These are phyloP conservation scores for Ptychobarbus kaznakovi DNA, from an alignment of 2,797 vertebrate genomes.

Conservation along the genomic window DNA sequence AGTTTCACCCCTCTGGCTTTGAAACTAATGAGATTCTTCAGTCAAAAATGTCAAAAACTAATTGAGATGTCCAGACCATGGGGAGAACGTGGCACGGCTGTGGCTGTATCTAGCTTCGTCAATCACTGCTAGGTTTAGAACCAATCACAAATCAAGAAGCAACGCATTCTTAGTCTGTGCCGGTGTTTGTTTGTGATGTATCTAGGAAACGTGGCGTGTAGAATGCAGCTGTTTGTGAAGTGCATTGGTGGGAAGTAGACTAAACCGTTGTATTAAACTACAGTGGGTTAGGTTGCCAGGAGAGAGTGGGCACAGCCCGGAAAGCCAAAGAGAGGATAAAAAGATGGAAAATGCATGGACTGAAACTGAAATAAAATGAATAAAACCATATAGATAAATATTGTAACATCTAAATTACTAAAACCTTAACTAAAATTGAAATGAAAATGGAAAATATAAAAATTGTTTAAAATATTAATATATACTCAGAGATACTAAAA, in stretches of 20 bases:
- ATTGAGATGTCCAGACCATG: constrained; percentile 22
- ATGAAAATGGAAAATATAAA: background rate
- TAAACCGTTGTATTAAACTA: constrained; percentile 43
- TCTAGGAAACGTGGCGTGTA: constrained; percentile 42
- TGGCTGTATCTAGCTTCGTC: background rate
- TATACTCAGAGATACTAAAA: background rate
- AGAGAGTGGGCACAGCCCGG: background rate
- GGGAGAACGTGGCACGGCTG: background rate
- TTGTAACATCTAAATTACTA: background rate
- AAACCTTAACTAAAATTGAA: background rate
- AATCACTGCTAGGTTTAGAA: constrained; percentile 9
- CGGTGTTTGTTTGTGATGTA: constrained; percentile 37
- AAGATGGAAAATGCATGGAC: background rate
- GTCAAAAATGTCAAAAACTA: constrained; percentile 30
- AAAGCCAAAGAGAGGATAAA: background rate
- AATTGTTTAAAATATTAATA: background rate
- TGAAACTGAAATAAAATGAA: background rate
- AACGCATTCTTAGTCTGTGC: background rate
- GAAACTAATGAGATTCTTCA: constrained; percentile 28
- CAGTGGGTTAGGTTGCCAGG: constrained; percentile 49
- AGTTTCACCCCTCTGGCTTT: constrained; percentile 66
- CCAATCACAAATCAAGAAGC: background rate
- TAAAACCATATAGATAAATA: background rate
- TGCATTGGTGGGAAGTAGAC: constrained; percentile 7
- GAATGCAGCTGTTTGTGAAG: constrained; percentile 29